phyloP scores from a whole-genome alignment of 2,113 vertebrate species.

The Hemiprocne comata region DNA sequence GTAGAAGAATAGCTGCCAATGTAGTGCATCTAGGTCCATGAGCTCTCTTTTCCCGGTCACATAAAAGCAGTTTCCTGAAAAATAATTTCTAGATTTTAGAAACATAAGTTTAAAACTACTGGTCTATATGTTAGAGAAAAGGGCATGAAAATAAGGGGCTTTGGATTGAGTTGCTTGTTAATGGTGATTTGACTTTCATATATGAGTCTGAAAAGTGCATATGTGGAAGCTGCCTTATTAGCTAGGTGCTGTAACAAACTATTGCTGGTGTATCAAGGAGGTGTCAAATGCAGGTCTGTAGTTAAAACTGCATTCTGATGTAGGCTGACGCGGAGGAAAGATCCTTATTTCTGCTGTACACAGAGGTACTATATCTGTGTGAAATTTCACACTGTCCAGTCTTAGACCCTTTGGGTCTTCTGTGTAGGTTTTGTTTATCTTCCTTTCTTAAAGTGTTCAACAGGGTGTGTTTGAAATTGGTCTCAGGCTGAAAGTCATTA shows the following conservation, averaged over 20 bases:
- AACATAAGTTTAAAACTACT: not conserved
- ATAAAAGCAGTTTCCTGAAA: not conserved
- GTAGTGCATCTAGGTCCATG: not conserved
- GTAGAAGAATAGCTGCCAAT: not conserved
- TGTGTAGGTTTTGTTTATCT: not conserved
- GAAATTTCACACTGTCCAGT: not conserved
- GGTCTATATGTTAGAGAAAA: not conserved
- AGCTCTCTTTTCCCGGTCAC: not conserved
- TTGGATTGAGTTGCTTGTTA: not conserved
- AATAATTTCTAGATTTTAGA: not conserved
- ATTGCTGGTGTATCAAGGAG: not conserved
- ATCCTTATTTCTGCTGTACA: not conserved
- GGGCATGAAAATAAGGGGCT: not conserved
- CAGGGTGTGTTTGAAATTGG: not conserved
- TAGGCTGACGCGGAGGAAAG: not conserved
- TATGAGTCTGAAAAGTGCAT: not conserved
- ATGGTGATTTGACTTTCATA: not conserved
- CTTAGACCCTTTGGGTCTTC: not conserved
- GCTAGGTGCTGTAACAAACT: not conserved
- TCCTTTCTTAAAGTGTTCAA: not conserved
- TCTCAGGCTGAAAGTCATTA: not conserved
- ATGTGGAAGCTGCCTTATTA: not conserved
- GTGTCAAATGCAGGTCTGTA: not conserved
- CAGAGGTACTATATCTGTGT: not conserved
- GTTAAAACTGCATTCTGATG: not conserved